phyloP scores from a whole-genome alignment of 2,888 invertebrate genomes.

The Crioceris asparagi region DNA sequence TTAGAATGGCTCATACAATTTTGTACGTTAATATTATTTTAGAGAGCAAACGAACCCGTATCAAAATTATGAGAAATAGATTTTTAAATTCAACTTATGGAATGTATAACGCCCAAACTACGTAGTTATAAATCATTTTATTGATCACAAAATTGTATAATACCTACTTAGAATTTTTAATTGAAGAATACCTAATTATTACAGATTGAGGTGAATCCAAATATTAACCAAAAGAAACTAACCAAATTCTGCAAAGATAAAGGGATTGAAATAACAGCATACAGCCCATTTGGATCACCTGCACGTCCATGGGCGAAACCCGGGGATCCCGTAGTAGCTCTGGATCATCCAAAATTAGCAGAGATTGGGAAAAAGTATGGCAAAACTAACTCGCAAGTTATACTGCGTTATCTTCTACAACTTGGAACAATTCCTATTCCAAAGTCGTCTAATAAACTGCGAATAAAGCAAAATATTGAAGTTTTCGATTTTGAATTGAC shows the following conservation, averaged over 20 bases:
- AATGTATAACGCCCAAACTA: too few relatives aligned
- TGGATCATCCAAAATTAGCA: conserved; percentile 51
- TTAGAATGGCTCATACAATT: too few relatives aligned
- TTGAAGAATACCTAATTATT: too few relatives aligned
- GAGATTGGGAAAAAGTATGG: conserved; percentile 53
- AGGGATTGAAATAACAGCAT: conserved; percentile 60
- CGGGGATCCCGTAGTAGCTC: conserved; percentile 44
- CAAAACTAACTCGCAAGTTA: conserved; percentile 58
- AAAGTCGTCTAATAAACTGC: conserved; percentile 44
- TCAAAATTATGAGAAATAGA: too few relatives aligned
- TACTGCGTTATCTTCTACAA: conserved; percentile 50
- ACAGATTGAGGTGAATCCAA: conserved; percentile 57
- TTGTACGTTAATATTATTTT: too few relatives aligned
- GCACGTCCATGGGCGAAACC: conserved; percentile 61
- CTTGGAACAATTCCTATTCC: conserved; percentile 46
- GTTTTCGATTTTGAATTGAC: conserved; percentile 47
- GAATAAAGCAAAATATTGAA: conserved; percentile 45
- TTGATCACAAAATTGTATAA: too few relatives aligned
- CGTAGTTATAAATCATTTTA: too few relatives aligned
- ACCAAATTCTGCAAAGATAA: conserved; percentile 53
- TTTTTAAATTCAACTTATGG: too few relatives aligned
- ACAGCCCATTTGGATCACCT: conserved; percentile 68
- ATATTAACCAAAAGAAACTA: conserved; percentile 54
- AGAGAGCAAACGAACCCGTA: too few relatives aligned
- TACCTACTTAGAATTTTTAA: too few relatives aligned